Percentiles rank a stretch among this genome's conserved stretches.
These are phyloP conservation scores for Eudyptes chrysolophus DNA, from an alignment of 2,113 vertebrate species.

Conservation along the genomic window DNA sequence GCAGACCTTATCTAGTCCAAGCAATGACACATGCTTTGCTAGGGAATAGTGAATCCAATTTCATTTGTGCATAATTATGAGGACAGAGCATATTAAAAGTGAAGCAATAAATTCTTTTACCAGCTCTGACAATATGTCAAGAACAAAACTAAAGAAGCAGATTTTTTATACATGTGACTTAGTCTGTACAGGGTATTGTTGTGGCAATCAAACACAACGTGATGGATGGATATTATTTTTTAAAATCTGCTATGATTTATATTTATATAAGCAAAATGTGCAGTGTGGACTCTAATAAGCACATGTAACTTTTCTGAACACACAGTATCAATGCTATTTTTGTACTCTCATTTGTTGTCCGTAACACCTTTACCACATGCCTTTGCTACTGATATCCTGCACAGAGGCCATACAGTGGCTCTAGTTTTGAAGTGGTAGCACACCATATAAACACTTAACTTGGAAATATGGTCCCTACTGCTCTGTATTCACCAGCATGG, in stretches of 20 bases:
- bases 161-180: not conserved
- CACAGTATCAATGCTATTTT: not conserved
- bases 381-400: not conserved
- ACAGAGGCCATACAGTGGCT: not conserved
- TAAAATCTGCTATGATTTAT: not conserved
- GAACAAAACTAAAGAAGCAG: not conserved
- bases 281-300: not conserved
- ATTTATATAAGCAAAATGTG: not conserved
- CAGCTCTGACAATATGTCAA: not conserved
- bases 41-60: not conserved
- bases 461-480: not conserved
- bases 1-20: not conserved
- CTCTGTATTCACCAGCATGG: not conserved
- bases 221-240: not conserved
- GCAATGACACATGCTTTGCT: not conserved
- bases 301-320: rapidly evolving
- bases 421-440: not conserved
- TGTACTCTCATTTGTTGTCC: not conserved
- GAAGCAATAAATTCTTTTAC: not conserved
- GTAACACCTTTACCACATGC: not conserved
- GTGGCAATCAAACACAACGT: not conserved
- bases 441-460: not conserved
- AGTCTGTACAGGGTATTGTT: not conserved
- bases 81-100: not conserved
- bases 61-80: not conserved